These are phyloP conservation scores for Melanogrammus aeglefinus DNA, from an alignment of 2,797 vertebrate species.

Conservation along the genomic window DNA sequence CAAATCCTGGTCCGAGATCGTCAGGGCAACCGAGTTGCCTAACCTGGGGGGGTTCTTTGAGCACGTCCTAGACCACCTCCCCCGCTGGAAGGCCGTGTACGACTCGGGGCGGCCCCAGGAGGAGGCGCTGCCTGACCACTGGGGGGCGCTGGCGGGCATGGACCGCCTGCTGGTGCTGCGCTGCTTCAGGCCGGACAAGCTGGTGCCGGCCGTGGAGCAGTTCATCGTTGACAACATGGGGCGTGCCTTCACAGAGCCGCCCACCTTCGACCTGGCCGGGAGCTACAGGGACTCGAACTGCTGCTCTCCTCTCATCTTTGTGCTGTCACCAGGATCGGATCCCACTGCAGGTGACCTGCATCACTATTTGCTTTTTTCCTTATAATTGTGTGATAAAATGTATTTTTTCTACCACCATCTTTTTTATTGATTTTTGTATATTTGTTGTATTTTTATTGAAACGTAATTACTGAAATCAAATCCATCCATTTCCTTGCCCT, in stretches of 20 bases:
- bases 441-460: neutral
- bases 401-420: neutral
- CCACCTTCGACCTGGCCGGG: conserved; percentile 87
- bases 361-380: neutral
- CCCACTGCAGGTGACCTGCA: conserved; percentile 86
- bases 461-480: too few species aligned
- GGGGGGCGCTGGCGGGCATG: conserved; percentile 72
- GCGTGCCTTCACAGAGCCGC: conserved; percentile 81
- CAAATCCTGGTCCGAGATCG: conserved; percentile 88
- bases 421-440: neutral
- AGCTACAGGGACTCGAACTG: conserved; percentile 89
- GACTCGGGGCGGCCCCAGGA: conserved; percentile 83
- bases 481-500: neutral
- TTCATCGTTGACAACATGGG: conserved; percentile 87
- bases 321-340: conserved; percentile 89
- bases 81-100: conserved; percentile 83
- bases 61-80: conserved; percentile 68
- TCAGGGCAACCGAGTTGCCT: conserved; percentile 79
- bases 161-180: conserved; percentile 83
- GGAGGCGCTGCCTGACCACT: conserved; percentile 76
- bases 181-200: conserved; percentile 90
- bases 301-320: conserved; percentile 88
- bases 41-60: conserved; percentile 75
- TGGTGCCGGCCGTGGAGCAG: conserved; percentile 81
- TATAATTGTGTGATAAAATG: neutral